phyloP scores from a whole-genome alignment of 2,888 invertebrate genomes.

The Lacanobia oleracea region DNA sequence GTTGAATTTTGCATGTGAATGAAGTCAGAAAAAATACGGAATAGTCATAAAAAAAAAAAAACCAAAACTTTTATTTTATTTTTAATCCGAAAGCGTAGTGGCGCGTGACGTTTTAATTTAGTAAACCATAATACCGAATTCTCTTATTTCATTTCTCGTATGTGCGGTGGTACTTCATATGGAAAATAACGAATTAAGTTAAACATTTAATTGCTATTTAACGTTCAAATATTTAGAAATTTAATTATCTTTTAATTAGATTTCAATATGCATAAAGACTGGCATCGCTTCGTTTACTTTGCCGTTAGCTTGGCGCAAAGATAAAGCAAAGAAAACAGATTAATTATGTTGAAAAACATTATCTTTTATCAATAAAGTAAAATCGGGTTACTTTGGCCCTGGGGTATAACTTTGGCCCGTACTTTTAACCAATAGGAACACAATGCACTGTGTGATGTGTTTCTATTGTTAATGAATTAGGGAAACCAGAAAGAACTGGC shows the following conservation, averaged over 20 bases:
- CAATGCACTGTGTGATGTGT: no score
- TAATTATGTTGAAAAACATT: slow-evolving; percentile 19
- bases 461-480: no score
- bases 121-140: not conserved
- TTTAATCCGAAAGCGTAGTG: not conserved
- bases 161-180: slow-evolving; percentile 21
- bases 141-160: not conserved
- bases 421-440: no score
- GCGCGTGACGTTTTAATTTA: not conserved
- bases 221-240: slow-evolving; percentile 24
- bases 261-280: slow-evolving; percentile 38
- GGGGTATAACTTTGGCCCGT: no score
- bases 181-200: not conserved
- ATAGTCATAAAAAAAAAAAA: slow-evolving; percentile 1
- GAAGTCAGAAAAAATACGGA: not conserved
- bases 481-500: no score
- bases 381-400: no score
- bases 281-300: slow-evolving; percentile 10
- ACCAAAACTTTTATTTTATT: slow-evolving; percentile 1
- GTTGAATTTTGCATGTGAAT: not conserved
- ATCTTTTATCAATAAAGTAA: not conserved
- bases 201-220: slow-evolving; percentile 10
- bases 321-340: slow-evolving; percentile 22
- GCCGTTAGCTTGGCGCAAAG: slow-evolving; percentile 1
- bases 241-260: slow-evolving; percentile 34